Evolutionary conservation across 2,888 invertebrate genomes (phyloP).

Genomic region (Tineola bisselliella): DNA sequence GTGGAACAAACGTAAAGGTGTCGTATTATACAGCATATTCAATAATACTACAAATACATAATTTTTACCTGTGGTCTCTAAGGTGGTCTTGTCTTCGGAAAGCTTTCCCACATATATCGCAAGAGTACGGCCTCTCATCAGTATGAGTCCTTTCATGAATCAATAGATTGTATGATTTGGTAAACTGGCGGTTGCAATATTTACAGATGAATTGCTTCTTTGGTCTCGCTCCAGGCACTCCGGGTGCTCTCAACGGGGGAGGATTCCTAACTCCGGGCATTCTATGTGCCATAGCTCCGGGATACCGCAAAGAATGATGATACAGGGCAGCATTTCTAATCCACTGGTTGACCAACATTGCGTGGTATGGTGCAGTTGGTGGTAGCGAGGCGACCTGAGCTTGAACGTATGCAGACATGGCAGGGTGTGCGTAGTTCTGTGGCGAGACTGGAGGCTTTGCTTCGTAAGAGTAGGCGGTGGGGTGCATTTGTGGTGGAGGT

Average conservation of each 20-base stretch:
- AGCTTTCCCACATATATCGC: conserved; percentile 95
- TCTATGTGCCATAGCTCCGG: conserved; percentile 57
- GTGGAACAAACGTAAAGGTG: background rate
- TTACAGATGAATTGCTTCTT: conserved; percentile 96
- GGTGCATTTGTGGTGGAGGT: conserved; percentile 41
- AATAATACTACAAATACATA: background rate
- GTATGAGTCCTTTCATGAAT: conserved; percentile 98
- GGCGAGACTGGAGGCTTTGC: conserved; percentile 33
- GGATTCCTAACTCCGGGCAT: conserved; percentile 60
- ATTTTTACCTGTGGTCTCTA: conserved; percentile 82
- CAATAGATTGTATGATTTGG: conserved; percentile 96
- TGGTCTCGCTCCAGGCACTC: conserved; percentile 70
- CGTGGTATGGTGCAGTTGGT: conserved; percentile 62
- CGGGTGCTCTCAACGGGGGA: conserved; percentile 65
- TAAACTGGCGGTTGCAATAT: conserved; percentile 96
- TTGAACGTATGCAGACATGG: conserved; percentile 56
- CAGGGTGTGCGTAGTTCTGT: conserved; percentile 39
- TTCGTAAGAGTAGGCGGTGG: conserved; percentile 46
- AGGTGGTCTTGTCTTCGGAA: conserved; percentile 95
- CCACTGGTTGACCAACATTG: conserved; percentile 78
- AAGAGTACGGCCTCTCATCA: conserved; percentile 94
- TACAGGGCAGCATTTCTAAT: conserved; percentile 76
- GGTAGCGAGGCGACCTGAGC: conserved; percentile 55
- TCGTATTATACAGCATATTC: background rate
- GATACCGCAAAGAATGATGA: conserved; percentile 66